These are phyloP conservation scores for Diachrysia chrysitis DNA, from an alignment of 2,888 invertebrate species.

Conservation along the genomic window DNA sequence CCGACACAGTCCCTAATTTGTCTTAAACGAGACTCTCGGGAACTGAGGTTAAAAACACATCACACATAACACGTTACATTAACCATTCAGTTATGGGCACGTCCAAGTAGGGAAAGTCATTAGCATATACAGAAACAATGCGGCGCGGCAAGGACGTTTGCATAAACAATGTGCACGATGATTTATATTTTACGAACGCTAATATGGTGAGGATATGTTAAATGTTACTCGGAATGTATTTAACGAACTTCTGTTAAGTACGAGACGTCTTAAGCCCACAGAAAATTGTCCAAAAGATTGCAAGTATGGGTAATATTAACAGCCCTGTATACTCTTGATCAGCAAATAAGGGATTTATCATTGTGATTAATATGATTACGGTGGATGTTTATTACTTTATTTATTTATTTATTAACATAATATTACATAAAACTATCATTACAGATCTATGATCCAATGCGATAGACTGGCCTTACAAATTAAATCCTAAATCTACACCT, in stretches of 20 bases:
- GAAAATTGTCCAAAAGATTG: no score
- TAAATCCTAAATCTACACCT: no score
- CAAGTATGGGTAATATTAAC: no score
- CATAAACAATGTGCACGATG: slow-evolving; percentile 59
- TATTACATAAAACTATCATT: no score
- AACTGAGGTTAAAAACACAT: slow-evolving; percentile 17
- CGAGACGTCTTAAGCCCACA: slow-evolving; percentile 31
- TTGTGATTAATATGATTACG: no score
- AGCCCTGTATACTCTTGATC: no score
- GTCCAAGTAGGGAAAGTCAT: slow-evolving; percentile 61
- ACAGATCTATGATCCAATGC: no score
- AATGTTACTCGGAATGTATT: slow-evolving; percentile 51
- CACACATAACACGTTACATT: slow-evolving; percentile 32
- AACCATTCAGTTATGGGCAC: slow-evolving; percentile 52
- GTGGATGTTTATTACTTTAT: no score
- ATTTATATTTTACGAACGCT: slow-evolving; percentile 55
- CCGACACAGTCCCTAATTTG: slow-evolving; percentile 11
- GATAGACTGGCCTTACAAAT: no score
- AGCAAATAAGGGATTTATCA: no score
- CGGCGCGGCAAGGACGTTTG: slow-evolving; percentile 70
- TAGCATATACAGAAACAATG: slow-evolving; percentile 68
- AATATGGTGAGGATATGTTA: slow-evolving; percentile 45
- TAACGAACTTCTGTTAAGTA: slow-evolving; percentile 52
- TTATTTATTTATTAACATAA: no score
- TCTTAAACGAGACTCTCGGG: slow-evolving; percentile 5